Evolutionary conservation across 1,140 invertebrate genomes (phyloP).

Genomic region (Pristionchus pacificus): DNA sequence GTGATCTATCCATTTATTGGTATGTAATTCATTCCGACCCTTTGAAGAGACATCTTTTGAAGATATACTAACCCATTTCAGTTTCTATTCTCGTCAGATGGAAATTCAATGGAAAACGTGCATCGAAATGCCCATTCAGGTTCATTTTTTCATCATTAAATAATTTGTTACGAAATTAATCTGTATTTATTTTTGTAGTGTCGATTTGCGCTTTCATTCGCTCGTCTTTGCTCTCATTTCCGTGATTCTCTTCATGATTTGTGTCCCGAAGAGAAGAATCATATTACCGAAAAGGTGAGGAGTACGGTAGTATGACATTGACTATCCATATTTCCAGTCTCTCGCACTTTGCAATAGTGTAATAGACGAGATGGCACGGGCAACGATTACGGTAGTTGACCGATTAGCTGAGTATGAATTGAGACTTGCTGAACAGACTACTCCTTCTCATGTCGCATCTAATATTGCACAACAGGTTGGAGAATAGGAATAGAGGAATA

Average conservation of each 20-base stretch:
- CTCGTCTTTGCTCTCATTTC: slow-evolving; percentile 93
- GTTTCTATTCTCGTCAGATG: slow-evolving; percentile 49
- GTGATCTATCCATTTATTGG: slow-evolving; percentile 92
- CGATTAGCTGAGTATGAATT: slow-evolving; percentile 93
- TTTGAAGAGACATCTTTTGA: background rate
- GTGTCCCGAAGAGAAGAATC: slow-evolving; percentile 84
- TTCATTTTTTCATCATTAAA: background rate
- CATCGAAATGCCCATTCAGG: slow-evolving; percentile 46
- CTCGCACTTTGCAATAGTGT: slow-evolving; percentile 71
- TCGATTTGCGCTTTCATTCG: slow-evolving; percentile 88
- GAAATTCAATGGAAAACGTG: slow-evolving; percentile 43
- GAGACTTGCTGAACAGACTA: slow-evolving; percentile 96
- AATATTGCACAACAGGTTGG: slow-evolving; percentile 19
- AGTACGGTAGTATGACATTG: background rate
- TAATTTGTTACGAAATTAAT: background rate
- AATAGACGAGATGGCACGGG: slow-evolving; percentile 71
- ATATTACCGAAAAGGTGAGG: slow-evolving; percentile 44
- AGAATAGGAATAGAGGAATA: slow-evolving; percentile 6
- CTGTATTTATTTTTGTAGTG: background rate
- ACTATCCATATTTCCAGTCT: slow-evolving; percentile 26
- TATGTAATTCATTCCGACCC: slow-evolving; percentile 54
- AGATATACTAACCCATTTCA: slow-evolving; percentile 26
- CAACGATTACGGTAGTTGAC: slow-evolving; percentile 57
- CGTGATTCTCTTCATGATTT: slow-evolving; percentile 94
- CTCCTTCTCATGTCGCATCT: slow-evolving; percentile 29